Conservation (phyloP, 1,140 invertebrate species). For the Sinonovacula constricta region DNA sequence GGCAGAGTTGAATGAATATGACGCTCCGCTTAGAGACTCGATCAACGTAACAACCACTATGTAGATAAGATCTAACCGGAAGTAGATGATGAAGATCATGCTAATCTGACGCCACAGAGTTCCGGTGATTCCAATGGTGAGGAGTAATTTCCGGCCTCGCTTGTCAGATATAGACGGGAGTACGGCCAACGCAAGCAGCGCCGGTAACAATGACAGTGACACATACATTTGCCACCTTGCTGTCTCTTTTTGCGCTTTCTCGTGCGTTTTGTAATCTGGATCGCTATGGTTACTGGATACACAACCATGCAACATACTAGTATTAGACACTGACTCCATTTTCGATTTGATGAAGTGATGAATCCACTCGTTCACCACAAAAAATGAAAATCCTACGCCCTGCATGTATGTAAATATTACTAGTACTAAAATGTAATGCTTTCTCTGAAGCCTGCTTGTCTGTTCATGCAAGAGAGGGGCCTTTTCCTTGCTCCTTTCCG, state of each 20-base stretch:
- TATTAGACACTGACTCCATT: background rate
- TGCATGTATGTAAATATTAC: no score
- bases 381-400: constrained; percentile 1
- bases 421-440: no score
- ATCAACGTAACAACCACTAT: constrained; percentile 4
- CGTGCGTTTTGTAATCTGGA: constrained; percentile 1
- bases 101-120: background rate
- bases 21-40: constrained; percentile 9
- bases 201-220: constrained; percentile 14
- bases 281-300: background rate
- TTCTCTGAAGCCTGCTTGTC: no score
- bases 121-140: background rate
- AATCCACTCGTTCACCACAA: constrained; percentile 10
- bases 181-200: background rate
- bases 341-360: background rate
- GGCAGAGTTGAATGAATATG: background rate
- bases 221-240: constrained; percentile 35
- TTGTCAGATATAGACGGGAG: constrained; percentile 19
- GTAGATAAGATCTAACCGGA: constrained; percentile 17
- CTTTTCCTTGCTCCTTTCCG: no score
- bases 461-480: no score
- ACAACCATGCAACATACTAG: constrained; percentile 1
- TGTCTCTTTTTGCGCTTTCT: constrained; percentile 17
- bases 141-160: constrained; percentile 10
- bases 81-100: constrained; percentile 11